Evolutionary conservation across 2,113 vertebrate species (phyloP).

Genomic region (Zeus faber): DNA sequence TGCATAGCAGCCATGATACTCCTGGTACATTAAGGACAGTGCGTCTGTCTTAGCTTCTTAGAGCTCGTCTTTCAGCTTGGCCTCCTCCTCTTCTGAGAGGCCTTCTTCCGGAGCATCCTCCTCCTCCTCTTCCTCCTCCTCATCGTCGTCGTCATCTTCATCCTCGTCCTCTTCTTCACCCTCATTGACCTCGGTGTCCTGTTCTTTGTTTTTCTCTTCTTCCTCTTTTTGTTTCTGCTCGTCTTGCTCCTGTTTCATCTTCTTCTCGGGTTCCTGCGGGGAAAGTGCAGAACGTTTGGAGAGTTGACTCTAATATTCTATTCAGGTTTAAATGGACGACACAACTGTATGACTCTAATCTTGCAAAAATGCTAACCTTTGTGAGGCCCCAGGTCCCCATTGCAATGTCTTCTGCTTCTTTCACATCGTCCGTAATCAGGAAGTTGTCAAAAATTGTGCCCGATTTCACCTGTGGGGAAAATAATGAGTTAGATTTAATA

Average conservation of each 20-base stretch:
- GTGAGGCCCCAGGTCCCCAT: conserved; percentile 81
- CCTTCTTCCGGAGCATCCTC: conserved; percentile 41
- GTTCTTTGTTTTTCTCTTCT: conserved; percentile 73
- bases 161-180: conserved; percentile 1
- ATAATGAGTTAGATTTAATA: conserved; percentile 1
- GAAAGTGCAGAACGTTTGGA: not conserved
- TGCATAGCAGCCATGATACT: conserved; percentile 71
- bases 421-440: conserved; percentile 77
- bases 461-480: conserved; percentile 77
- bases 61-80: conserved; percentile 71
- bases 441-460: conserved; percentile 89
- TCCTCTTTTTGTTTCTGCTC: conserved; percentile 68
- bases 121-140: conserved; percentile 25
- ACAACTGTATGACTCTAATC: no score
- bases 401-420: conserved; percentile 79
- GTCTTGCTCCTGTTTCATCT: conserved; percentile 74
- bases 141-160: conserved; percentile 24
- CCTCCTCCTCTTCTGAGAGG: conserved; percentile 56
- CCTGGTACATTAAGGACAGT: conserved; percentile 54
- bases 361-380: conserved; percentile 62
- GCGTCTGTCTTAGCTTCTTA: conserved; percentile 50
- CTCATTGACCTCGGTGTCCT: conserved; percentile 39
- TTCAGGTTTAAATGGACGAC: no score
- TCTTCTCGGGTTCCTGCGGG: conserved; percentile 66
- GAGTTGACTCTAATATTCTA: no score